Conservation (phyloP, 2,888 invertebrate species). For the Macaria liturata region DNA sequence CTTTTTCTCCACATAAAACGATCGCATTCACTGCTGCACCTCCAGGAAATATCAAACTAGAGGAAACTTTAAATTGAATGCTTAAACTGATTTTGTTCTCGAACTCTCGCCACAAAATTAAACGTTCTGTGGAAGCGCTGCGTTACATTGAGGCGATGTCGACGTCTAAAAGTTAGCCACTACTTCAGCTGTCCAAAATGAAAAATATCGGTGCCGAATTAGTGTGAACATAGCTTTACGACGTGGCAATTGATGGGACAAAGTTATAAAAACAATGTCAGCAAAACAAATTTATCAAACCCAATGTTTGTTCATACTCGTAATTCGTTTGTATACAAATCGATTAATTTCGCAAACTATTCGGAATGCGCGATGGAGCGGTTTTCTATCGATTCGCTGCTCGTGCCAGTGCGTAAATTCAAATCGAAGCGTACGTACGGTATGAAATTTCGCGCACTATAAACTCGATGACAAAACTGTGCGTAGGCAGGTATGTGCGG, state of each 20-base stretch:
- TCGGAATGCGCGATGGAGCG: constrained; percentile 5
- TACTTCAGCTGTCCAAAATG: too few species aligned
- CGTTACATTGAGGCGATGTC: not conserved
- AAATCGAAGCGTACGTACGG: constrained; percentile 35
- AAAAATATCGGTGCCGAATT: too few species aligned
- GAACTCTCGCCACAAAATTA: constrained; percentile 1
- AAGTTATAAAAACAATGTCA: too few species aligned
- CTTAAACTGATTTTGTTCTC: constrained; percentile 21
- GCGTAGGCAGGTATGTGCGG: constrained; percentile 26
- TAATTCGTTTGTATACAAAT: not conserved
- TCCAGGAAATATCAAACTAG: constrained; percentile 28
- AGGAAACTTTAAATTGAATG: constrained; percentile 27
- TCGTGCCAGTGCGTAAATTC: constrained; percentile 26
- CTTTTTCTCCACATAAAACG: constrained; percentile 43
- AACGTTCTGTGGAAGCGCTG: not conserved
- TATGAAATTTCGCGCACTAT: constrained; percentile 31
- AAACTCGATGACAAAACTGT: constrained; percentile 37
- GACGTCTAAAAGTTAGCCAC: too few species aligned
- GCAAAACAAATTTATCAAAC: too few species aligned
- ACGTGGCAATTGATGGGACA: too few species aligned
- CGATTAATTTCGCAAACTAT: constrained; percentile 1
- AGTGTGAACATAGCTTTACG: too few species aligned
- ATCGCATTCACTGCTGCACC: constrained; percentile 30
- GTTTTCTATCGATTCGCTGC: constrained; percentile 26
- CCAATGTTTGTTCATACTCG: too few species aligned